Percentiles rank a stretch among this genome's conserved stretches.
These are phyloP conservation scores for Drosophila repletoides DNA, from an alignment of 1,140 invertebrate genomes.

Conservation along the genomic window DNA sequence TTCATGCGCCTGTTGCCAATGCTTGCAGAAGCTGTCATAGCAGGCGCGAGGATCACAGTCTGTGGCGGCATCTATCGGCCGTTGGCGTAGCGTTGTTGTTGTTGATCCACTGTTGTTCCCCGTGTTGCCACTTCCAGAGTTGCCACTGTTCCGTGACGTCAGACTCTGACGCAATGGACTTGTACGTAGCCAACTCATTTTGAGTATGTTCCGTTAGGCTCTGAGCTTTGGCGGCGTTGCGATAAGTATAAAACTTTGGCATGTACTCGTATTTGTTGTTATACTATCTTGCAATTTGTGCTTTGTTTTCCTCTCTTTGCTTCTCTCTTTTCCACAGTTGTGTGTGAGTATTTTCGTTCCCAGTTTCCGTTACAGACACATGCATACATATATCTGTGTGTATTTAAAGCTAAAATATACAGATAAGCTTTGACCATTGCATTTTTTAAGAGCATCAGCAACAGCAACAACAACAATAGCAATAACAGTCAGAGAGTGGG, in stretches of 20 bases:
- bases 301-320: too few relatives aligned
- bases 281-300: constrained; percentile 58
- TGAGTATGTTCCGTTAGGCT: constrained; percentile 29
- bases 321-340: too few relatives aligned
- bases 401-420: constrained; percentile 53
- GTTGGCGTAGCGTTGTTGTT: constrained; percentile 38
- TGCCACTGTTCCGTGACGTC: constrained; percentile 83
- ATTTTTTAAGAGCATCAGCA: constrained; percentile 4
- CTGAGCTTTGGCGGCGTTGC: constrained; percentile 26
- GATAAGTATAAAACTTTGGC: constrained; percentile 37
- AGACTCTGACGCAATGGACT: constrained; percentile 85
- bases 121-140: constrained; percentile 19
- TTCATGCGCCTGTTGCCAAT: constrained; percentile 95
- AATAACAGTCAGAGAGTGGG: constrained; percentile 36
- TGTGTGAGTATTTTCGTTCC: constrained; percentile 58
- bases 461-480: constrained; percentile 31
- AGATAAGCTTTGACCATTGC: constrained; percentile 39
- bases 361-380: constrained; percentile 17
- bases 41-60: constrained; percentile 90
- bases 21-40: constrained; percentile 96
- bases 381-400: constrained; percentile 21
- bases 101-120: too few relatives aligned
- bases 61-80: constrained; percentile 82
- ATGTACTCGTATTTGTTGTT: constrained; percentile 33
- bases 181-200: constrained; percentile 87